Percentiles rank a stretch among this genome's conserved stretches.
Conservation (phyloP, 2,888 invertebrate genomes). For the Camponotus fellah region DNA sequence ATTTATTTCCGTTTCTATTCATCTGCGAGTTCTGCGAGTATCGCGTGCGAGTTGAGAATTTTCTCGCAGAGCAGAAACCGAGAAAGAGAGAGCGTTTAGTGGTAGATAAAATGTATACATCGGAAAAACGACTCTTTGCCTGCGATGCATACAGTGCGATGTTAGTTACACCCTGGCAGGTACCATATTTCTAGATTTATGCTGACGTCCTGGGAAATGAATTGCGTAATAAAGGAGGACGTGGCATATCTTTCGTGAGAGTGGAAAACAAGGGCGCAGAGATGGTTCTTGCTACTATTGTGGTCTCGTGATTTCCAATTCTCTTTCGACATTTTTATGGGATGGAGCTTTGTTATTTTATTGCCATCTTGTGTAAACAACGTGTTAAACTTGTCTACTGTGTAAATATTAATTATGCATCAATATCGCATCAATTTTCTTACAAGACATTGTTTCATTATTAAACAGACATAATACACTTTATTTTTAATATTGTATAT, state of each 20-base stretch:
- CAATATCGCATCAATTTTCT: background rate
- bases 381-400: background rate
- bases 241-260: conserved; percentile 44
- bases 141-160: conserved; percentile 47
- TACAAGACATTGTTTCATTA: background rate
- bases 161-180: conserved; percentile 61
- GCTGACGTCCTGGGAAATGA: conserved; percentile 67
- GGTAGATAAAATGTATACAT: conserved; percentile 66
- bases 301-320: conserved; percentile 6
- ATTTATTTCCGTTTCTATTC: conserved; percentile 35
- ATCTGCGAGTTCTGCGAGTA: background rate
- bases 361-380: background rate
- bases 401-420: background rate
- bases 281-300: conserved; percentile 39
- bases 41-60: conserved; percentile 24
- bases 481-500: background rate
- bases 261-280: conserved; percentile 49
- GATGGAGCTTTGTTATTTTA: background rate
- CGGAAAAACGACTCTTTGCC: conserved; percentile 55
- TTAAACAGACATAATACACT: background rate
- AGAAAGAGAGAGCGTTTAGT: conserved; percentile 60
- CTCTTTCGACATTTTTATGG: conserved; percentile 8
- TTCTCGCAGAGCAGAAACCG: conserved; percentile 40
- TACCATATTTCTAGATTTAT: conserved; percentile 74
- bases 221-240: conserved; percentile 69